Conservation (phyloP, 2,797 vertebrate species). For the Alexandromys oeconomus region DNA sequence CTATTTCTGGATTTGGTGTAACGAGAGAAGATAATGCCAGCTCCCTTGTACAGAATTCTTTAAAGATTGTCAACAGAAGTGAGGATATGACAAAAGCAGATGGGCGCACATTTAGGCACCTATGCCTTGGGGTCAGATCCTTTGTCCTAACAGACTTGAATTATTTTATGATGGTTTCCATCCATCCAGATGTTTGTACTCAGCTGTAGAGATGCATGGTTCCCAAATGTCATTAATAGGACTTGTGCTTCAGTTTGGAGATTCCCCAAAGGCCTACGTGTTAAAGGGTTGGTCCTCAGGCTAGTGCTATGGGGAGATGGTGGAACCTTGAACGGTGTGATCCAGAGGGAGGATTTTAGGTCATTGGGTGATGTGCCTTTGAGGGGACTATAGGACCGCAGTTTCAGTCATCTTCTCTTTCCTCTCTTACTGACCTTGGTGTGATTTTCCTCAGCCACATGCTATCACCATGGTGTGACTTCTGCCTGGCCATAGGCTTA, state of each 20-base stretch:
- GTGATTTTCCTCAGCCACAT: not conserved
- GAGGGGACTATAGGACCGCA: not conserved
- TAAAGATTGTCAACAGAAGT: not conserved
- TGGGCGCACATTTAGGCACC: not conserved
- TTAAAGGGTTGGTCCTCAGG: not conserved
- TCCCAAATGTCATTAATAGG: not conserved
- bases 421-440: not conserved
- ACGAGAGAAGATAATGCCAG: constrained; percentile 66
- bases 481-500: not conserved
- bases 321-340: too few species aligned
- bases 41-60: constrained; percentile 47
- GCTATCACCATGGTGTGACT: not conserved
- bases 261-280: not conserved
- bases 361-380: not conserved
- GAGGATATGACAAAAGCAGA: not conserved
- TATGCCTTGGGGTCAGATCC: not conserved
- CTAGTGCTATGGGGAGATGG: not conserved
- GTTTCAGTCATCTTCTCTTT: not conserved
- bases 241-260: not conserved
- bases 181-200: not conserved
- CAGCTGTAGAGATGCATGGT: not conserved
- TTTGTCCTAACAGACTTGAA: not conserved
- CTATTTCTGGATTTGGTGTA: constrained; percentile 71
- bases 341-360: not conserved
- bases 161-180: not conserved